Evolutionary conservation across 2,113 vertebrate genomes (phyloP).

Genomic region (Oreochromis niloticus): DNA sequence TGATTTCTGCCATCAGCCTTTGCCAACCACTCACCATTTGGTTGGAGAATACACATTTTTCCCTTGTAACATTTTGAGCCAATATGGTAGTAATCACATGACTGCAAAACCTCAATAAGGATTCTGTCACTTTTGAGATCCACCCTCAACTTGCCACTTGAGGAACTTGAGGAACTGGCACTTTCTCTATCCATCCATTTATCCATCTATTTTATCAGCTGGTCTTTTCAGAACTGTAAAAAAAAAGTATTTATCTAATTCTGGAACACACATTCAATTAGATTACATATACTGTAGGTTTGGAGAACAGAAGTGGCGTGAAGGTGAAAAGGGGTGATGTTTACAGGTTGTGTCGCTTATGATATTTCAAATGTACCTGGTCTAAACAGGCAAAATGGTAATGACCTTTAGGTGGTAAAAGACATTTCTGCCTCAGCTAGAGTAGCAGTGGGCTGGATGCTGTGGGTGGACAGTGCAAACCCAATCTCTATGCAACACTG

Average conservation of each 20-base stretch:
- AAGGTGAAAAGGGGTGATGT: background rate
- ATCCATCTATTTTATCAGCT: background rate
- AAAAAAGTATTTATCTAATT: background rate
- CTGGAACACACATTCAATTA: background rate
- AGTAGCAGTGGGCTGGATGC: background rate
- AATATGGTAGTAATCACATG: background rate
- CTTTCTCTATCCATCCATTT: background rate
- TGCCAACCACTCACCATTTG: background rate
- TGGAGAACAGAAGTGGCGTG: background rate
- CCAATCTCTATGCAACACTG: background rate
- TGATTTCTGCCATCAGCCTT: background rate
- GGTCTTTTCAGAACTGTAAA: background rate
- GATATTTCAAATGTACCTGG: background rate
- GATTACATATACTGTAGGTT: background rate
- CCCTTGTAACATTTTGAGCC: background rate
- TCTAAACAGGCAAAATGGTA: background rate
- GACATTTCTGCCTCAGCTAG: background rate
- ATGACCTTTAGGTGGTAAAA: background rate
- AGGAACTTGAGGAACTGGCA: background rate
- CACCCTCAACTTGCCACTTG: background rate
- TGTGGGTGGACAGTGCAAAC: background rate
- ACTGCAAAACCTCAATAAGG: background rate
- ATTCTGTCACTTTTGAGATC: background rate
- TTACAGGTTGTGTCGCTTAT: background rate
- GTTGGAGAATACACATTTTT: background rate